Percentiles rank a stretch among this genome's conserved stretches.
These are phyloP conservation scores for Delphinapterus leucas DNA, from an alignment of 2,113 vertebrate species.

Conservation along the genomic window DNA sequence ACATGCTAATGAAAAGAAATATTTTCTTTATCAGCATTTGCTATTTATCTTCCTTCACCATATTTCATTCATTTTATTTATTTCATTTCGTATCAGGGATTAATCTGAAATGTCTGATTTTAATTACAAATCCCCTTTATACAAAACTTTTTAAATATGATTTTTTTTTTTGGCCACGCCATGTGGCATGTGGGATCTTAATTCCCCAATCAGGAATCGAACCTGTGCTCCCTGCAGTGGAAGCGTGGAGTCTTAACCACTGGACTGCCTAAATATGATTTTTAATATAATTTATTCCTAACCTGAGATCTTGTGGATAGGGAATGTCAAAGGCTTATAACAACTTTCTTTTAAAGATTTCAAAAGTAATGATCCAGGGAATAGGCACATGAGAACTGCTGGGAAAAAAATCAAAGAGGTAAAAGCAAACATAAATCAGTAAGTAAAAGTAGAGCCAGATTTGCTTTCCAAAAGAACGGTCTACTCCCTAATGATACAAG, in stretches of 20 bases:
- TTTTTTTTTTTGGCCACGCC: neutral
- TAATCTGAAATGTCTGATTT: slow-evolving; percentile 42
- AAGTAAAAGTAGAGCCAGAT: neutral
- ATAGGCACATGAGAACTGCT: neutral
- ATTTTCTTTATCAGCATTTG: slow-evolving; percentile 22
- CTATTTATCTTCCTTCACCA: slow-evolving; percentile 8
- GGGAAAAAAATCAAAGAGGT: neutral
- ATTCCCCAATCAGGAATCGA: too few relatives aligned
- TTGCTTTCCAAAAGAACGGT: neutral
- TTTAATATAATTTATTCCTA: slow-evolving; percentile 34
- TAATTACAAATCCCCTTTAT: slow-evolving; percentile 14
- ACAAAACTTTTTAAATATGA: slow-evolving; percentile 32
- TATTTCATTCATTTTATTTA: slow-evolving; percentile 44
- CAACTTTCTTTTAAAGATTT: slow-evolving; percentile 32
- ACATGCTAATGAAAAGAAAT: slow-evolving; percentile 18
- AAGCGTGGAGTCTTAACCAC: too few relatives aligned
- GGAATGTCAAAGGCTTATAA: slow-evolving; percentile 30
- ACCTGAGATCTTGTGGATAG: neutral
- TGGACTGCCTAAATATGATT: too few relatives aligned
- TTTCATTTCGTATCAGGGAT: slow-evolving; percentile 2
- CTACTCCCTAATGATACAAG: neutral
- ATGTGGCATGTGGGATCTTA: too few relatives aligned
- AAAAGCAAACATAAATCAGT: slow-evolving; percentile 11
- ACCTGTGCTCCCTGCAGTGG: too few relatives aligned
- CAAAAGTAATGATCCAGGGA: neutral